Conservation (phyloP, 2,113 vertebrate species). For the Ochotona curzoniae region DNA sequence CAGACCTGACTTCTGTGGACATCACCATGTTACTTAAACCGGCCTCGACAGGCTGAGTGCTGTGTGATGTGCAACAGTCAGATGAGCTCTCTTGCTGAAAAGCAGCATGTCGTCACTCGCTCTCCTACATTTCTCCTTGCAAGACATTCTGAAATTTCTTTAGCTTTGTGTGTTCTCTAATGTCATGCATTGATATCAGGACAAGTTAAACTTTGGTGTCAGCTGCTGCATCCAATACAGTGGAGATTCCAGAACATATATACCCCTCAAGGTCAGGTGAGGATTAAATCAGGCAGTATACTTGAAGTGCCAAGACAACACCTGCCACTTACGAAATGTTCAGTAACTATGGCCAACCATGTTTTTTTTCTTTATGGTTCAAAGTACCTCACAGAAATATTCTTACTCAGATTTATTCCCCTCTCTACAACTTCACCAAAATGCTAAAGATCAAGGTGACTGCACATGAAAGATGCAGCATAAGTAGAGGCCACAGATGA, state of each 20-base stretch:
- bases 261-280: background rate
- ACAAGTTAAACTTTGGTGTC: background rate
- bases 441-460: conserved; percentile 49
- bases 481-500: background rate
- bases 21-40: background rate
- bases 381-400: background rate
- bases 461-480: background rate
- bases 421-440: conserved; percentile 18
- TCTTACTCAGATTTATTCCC: background rate
- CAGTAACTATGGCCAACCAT: background rate
- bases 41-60: background rate
- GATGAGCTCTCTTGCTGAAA: background rate
- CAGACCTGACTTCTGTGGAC: background rate
- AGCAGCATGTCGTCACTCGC: no score
- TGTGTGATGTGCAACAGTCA: background rate
- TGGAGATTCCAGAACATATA: background rate
- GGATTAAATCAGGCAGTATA: conserved; percentile 14
- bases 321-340: background rate
- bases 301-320: conserved; percentile 27
- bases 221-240: background rate
- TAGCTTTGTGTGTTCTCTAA: background rate
- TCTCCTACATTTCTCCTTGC: background rate
- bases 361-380: conserved; percentile 20
- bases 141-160: background rate
- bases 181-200: background rate